Evolutionary conservation across 2,888 invertebrate genomes (phyloP).

Genomic region (Acheta domesticus): DNA sequence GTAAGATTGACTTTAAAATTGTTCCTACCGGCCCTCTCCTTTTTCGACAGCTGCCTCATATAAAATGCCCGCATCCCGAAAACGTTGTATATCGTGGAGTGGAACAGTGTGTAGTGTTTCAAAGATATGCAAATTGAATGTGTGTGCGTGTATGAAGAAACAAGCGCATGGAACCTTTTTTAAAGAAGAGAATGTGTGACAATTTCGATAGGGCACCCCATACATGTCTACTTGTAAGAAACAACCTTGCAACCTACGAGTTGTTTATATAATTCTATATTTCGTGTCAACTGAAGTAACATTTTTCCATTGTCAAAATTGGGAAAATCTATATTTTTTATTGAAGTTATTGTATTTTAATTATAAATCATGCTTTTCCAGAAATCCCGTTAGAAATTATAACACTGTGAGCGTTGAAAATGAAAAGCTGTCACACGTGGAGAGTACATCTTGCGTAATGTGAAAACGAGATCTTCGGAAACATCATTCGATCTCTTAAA

Average conservation of each 20-base stretch:
- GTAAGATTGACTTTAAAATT: no score
- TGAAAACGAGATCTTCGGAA: no score
- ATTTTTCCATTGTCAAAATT: background rate
- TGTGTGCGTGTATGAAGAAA: background rate
- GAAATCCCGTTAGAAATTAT: background rate
- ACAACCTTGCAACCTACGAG: background rate
- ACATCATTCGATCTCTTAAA: no score
- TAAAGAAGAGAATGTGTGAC: background rate
- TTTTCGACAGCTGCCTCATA: no score
- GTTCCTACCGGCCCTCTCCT: no score
- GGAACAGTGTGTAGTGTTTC: background rate
- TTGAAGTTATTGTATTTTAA: constrained; percentile 18
- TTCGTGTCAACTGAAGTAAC: constrained; percentile 1
- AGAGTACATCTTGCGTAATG: no score
- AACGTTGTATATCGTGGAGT: no score
- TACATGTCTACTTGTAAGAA: constrained; percentile 2
- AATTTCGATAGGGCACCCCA: background rate
- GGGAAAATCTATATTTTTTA: constrained; percentile 18
- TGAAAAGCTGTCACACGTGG: no score
- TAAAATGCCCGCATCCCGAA: no score
- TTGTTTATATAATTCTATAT: constrained; percentile 18
- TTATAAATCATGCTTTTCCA: constrained; percentile 18
- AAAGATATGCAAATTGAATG: background rate
- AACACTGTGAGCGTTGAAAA: background rate
- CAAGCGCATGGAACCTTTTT: background rate